These are phyloP conservation scores for Malthinus seriepunctatus DNA, from an alignment of 2,888 invertebrate species.

Conservation along the genomic window DNA sequence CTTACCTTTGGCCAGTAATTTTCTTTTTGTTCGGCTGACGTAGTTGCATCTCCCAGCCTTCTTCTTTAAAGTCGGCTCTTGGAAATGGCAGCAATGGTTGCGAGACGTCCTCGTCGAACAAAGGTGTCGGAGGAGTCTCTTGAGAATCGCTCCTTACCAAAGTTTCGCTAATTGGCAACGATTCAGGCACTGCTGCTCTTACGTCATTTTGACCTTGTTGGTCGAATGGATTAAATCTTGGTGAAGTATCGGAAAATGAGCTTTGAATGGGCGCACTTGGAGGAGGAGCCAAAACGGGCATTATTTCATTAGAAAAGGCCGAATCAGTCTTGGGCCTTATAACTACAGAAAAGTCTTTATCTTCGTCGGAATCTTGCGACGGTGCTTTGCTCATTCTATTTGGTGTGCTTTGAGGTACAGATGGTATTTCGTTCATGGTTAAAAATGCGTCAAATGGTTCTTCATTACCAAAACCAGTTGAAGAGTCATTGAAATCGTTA, in stretches of 20 bases:
- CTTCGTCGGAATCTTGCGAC: conserved; percentile 79
- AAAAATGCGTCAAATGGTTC: conserved; percentile 82
- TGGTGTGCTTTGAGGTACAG: conserved; percentile 69
- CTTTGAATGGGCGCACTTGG: conserved; percentile 61
- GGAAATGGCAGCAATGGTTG: conserved; percentile 92
- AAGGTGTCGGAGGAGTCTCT: conserved; percentile 89
- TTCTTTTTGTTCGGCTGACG: conserved; percentile 97
- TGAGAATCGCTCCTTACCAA: conserved; percentile 63
- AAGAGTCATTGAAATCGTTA: conserved; percentile 45
- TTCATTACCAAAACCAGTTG: conserved; percentile 67
- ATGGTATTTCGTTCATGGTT: conserved; percentile 74
- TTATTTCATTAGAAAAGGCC: conserved; percentile 57
- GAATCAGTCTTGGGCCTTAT: conserved; percentile 68
- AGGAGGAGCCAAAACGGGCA: conserved; percentile 78
- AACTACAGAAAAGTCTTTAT: conserved; percentile 79
- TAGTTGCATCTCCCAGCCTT: conserved; percentile 96
- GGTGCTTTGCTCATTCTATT: conserved; percentile 63
- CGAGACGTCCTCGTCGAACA: conserved; percentile 92
- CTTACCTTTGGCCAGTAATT: conserved; percentile 81
- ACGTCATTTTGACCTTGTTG: conserved; percentile 58
- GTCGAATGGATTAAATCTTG: conserved; percentile 80
- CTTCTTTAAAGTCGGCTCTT: conserved; percentile 72
- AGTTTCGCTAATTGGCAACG: conserved; percentile 46
- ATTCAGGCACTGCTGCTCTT: conserved; percentile 46
- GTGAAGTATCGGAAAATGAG: conserved; percentile 63